Percentiles rank a stretch among this genome's conserved stretches.
phyloP scores from a whole-genome alignment of 2,797 vertebrate species.

The Halcyon chelicuti region DNA sequence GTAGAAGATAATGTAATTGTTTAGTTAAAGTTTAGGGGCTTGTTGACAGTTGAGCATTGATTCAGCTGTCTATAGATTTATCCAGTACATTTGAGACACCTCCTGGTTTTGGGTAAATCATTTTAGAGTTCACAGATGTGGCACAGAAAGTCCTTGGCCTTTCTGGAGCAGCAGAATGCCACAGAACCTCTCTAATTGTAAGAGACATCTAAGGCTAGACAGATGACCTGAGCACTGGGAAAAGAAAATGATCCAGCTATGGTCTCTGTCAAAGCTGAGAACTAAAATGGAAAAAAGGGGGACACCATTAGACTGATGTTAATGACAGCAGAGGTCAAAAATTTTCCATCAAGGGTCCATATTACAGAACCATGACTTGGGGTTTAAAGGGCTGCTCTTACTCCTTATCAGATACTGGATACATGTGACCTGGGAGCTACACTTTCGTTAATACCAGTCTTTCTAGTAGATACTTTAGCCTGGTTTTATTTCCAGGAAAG shows the following conservation, averaged over 20 bases:
- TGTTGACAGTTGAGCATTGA: neutral
- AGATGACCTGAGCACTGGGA: neutral
- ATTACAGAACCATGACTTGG: neutral
- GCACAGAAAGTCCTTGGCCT: neutral
- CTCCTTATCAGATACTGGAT: neutral
- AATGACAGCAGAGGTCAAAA: neutral
- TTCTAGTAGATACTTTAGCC: neutral
- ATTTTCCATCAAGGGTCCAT: neutral
- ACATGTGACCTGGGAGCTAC: neutral
- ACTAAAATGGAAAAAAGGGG: neutral
- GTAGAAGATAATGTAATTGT: neutral
- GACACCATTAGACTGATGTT: too few relatives aligned
- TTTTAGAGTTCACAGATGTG: neutral
- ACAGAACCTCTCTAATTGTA: neutral
- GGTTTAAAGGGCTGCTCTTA: neutral
- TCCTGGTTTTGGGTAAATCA: neutral
- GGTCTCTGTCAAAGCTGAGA: neutral
- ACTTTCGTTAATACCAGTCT: neutral
- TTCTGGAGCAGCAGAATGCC: neutral
- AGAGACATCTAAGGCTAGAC: neutral
- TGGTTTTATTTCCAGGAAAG: neutral
- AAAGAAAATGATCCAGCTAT: neutral
- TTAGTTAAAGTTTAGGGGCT: neutral
- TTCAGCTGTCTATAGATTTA: neutral
- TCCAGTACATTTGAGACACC: neutral